Conservation (phyloP, 2,797 vertebrate species). For the Pteronotus mesoamericanus region DNA sequence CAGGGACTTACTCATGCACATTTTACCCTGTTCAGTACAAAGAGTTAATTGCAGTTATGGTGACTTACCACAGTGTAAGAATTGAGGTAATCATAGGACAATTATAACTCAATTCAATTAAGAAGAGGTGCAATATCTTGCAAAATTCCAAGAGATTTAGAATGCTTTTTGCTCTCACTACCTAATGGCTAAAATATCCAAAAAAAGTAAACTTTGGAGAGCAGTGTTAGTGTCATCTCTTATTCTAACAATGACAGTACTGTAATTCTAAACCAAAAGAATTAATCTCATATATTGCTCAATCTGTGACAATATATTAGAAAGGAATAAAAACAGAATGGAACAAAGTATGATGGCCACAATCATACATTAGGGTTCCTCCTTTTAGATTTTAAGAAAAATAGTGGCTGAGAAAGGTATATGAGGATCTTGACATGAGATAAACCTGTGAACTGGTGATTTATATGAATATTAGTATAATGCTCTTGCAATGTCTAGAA, state of each 20-base stretch:
- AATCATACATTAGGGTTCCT: background rate
- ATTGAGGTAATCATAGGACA: conserved; percentile 68
- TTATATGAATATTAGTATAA: background rate
- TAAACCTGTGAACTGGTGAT: too few relatives aligned
- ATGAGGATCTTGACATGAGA: background rate
- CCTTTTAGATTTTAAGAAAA: background rate
- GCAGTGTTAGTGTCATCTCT: background rate
- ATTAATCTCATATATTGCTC: conserved; percentile 20
- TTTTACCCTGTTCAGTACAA: conserved; percentile 46
- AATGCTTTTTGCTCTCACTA: conserved; percentile 34
- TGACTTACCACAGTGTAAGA: conserved; percentile 65
- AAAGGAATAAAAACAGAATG: background rate
- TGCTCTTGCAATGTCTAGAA: background rate
- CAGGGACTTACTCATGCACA: background rate
- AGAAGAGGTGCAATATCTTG: conserved; percentile 52
- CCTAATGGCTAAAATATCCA: conserved; percentile 39
- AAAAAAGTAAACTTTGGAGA: conserved; percentile 24
- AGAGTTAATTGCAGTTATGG: conserved; percentile 69
- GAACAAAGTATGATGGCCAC: background rate
- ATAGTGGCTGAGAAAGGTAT: background rate
- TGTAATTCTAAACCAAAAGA: conserved; percentile 24
- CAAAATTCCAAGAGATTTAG: conserved; percentile 60
- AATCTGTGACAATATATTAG: background rate
- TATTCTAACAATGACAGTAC: conserved; percentile 29
- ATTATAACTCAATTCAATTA: conserved; percentile 70